Conservation (phyloP, 2,888 invertebrate species). For the Andrena haemorrhoa region DNA sequence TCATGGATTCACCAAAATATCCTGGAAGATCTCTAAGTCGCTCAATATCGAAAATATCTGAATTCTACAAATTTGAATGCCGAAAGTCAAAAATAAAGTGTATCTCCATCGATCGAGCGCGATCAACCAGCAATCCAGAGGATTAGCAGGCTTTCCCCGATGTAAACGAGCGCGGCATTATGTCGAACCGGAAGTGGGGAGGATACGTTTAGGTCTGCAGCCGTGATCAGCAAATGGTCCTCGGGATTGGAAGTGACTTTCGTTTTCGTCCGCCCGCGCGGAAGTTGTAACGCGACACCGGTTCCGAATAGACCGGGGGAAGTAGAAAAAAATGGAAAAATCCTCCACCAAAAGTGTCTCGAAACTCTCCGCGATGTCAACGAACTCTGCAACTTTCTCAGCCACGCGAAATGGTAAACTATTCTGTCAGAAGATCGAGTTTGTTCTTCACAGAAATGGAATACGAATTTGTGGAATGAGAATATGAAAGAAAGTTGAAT, state of each 20-base stretch:
- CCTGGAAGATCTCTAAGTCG: no score
- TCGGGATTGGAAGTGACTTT: constrained; percentile 26
- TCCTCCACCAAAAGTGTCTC: neutral
- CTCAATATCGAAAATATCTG: neutral
- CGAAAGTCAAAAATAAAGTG: neutral
- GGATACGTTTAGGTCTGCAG: constrained; percentile 6
- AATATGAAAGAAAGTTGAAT: no score
- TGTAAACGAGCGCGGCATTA: constrained; percentile 22
- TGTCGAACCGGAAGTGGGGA: constrained; percentile 3
- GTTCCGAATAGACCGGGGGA: constrained; percentile 36
- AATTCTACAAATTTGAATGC: neutral
- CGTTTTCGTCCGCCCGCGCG: constrained; percentile 25
- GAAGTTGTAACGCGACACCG: constrained; percentile 53
- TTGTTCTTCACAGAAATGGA: no score
- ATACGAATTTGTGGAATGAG: no score
- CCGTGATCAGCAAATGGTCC: constrained; percentile 21
- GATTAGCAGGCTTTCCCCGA: constrained; percentile 23
- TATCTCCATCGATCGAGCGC: neutral
- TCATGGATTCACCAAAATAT: no score
- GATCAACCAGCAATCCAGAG: neutral
- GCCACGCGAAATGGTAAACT: neutral
- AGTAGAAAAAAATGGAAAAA: neutral
- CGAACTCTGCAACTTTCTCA: neutral
- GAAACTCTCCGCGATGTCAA: neutral
- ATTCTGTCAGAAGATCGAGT: no score